Evolutionary conservation across 2,113 vertebrate species (phyloP).

Genomic region (Rhea americana): DNA sequence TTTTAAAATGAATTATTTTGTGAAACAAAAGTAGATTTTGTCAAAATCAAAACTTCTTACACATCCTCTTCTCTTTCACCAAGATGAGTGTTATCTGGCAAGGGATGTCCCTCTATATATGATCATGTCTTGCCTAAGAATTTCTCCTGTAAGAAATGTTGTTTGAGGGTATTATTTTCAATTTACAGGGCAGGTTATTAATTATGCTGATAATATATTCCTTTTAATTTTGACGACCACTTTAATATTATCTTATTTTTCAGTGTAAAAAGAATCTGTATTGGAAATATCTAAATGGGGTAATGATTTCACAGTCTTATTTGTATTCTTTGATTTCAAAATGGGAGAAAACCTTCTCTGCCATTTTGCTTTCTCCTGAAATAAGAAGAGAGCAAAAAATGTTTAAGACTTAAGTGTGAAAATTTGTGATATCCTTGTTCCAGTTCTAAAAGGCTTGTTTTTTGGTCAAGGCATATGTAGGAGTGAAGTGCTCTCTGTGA

Average conservation of each 20-base stretch:
- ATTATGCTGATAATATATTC: neutral
- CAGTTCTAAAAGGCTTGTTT: neutral
- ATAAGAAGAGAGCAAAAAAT: neutral
- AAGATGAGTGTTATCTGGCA: neutral
- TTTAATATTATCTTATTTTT: neutral
- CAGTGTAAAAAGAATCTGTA: neutral
- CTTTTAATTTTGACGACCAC: neutral
- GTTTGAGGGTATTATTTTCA: neutral
- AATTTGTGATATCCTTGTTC: neutral
- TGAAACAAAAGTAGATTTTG: neutral
- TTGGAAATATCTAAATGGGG: neutral
- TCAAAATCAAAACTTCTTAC: neutral
- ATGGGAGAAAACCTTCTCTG: neutral
- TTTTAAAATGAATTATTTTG: neutral
- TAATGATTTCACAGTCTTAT: neutral
- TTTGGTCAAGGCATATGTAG: neutral
- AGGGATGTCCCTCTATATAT: accelerated
- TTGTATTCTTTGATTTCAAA: neutral
- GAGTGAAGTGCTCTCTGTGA: neutral
- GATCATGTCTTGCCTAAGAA: neutral
- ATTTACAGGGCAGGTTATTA: neutral
- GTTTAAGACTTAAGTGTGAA: neutral
- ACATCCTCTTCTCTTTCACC: neutral
- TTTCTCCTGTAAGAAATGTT: neutral
- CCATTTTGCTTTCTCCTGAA: neutral